Conservation (phyloP, 92 coral and sea anemone genomes). For the Pocillopora meandrina region DNA sequence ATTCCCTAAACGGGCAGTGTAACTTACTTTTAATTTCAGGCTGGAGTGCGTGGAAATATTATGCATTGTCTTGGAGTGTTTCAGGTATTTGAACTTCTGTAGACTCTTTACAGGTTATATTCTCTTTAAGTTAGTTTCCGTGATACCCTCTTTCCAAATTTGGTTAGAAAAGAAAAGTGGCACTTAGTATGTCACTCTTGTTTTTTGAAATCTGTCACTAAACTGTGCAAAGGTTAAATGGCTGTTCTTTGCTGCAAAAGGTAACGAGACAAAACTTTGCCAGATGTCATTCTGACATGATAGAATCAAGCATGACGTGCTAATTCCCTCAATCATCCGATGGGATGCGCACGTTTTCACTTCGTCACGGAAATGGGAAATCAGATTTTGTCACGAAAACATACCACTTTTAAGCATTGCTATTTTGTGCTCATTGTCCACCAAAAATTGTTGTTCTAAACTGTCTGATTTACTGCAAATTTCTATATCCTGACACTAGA, state of each 20-base stretch:
- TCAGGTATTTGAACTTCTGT: conserved; percentile 14
- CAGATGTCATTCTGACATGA: too few relatives aligned
- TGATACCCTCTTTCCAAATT: background rate
- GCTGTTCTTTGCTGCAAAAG: too few relatives aligned
- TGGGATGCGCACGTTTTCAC: too few relatives aligned
- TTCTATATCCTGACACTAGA: background rate
- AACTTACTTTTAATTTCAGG: background rate
- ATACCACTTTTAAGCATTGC: too few relatives aligned
- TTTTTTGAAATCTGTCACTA: too few relatives aligned
- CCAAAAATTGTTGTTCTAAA: background rate
- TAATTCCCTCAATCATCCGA: too few relatives aligned
- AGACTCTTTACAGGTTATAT: background rate
- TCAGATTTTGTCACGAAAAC: too few relatives aligned
- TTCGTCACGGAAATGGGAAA: too few relatives aligned
- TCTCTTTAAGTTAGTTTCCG: background rate
- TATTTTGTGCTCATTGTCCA: background rate
- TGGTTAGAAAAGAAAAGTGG: background rate
- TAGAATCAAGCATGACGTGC: too few relatives aligned
- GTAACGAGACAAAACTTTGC: too few relatives aligned
- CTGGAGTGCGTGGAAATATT: conserved; percentile 26
- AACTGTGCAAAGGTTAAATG: too few relatives aligned
- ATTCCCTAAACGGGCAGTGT: background rate
- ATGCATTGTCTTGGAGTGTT: conserved; percentile 24
- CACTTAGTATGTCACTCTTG: background rate
- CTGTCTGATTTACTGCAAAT: background rate